Evolutionary conservation across 2,888 invertebrate genomes (phyloP).

Genomic region (Megaustenia siamemsis): DNA sequence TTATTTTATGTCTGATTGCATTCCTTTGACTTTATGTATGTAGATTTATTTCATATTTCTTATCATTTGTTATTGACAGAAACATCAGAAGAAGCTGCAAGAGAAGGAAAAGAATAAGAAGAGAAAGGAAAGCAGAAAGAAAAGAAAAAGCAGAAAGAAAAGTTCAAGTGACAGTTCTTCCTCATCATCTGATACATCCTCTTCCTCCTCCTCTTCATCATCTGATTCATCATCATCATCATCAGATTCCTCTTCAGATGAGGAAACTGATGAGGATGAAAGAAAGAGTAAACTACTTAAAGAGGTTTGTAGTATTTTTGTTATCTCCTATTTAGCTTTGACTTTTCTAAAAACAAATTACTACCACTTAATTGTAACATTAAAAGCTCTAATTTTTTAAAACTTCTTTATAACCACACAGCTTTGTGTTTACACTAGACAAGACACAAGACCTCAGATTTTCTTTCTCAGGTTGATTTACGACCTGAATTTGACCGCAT

Average conservation of each 20-base stretch:
- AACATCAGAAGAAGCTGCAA: constrained; percentile 71
- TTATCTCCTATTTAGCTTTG: too few species aligned
- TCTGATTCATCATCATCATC: constrained; percentile 32
- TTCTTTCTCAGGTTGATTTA: too few species aligned
- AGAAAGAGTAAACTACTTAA: constrained; percentile 44
- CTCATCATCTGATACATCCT: constrained; percentile 55
- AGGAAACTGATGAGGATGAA: constrained; percentile 43
- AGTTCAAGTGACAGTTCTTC: constrained; percentile 61
- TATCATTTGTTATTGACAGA: constrained; percentile 58
- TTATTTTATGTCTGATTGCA: too few species aligned
- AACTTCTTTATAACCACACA: too few species aligned
- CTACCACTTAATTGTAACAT: too few species aligned
- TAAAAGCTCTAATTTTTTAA: too few species aligned
- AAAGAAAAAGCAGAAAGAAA: constrained; percentile 65
- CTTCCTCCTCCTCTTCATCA: constrained; percentile 38
- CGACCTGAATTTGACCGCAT: too few species aligned
- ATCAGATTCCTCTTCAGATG: constrained; percentile 37
- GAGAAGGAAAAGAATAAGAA: constrained; percentile 71
- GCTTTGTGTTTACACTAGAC: too few species aligned
- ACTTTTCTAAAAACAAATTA: too few species aligned
- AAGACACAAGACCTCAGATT: too few species aligned
- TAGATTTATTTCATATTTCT: neutral
- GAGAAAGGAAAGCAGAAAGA: constrained; percentile 71
- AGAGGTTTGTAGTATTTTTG: constrained; percentile 35
- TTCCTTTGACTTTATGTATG: too few species aligned